Conservation (phyloP, 2,797 vertebrate species). For the Malacoctenus gilli region DNA sequence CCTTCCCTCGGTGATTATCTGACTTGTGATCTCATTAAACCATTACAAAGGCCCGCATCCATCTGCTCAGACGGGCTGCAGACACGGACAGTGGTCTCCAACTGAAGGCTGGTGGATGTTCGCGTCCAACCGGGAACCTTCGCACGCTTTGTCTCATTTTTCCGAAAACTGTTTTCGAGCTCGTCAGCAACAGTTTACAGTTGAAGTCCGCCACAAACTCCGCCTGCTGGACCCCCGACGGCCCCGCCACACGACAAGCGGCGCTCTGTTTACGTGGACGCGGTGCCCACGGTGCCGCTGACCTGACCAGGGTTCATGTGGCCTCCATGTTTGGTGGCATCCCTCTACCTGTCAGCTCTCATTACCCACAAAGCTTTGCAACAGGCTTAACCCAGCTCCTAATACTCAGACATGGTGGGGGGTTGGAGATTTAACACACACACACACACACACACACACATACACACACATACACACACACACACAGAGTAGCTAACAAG, state of each 20-base stretch:
- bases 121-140: not conserved
- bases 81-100: constrained; percentile 8
- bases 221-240: not conserved
- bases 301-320: constrained; percentile 34
- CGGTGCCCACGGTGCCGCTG: not conserved
- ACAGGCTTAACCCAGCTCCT: constrained; percentile 74
- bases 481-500: constrained; percentile 33
- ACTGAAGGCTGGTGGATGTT: constrained; percentile 1
- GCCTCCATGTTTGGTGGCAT: too few relatives aligned
- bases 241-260: constrained; percentile 1
- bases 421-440: constrained; percentile 58
- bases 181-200: too few relatives aligned
- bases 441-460: constrained; percentile 21
- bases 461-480: constrained; percentile 34
- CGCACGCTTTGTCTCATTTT: too few relatives aligned
- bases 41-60: constrained; percentile 39
- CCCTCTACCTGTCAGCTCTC: constrained; percentile 70
- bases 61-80: constrained; percentile 47
- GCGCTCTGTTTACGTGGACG: constrained; percentile 2
- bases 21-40: constrained; percentile 64
- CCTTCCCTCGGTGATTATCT: constrained; percentile 50
- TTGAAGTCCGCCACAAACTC: too few relatives aligned
- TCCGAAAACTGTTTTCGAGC: too few relatives aligned
- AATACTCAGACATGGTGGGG: constrained; percentile 64
- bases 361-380: constrained; percentile 77